Conservation (phyloP, 2,113 vertebrate genomes). For the Emydocephalus ijimae region DNA sequence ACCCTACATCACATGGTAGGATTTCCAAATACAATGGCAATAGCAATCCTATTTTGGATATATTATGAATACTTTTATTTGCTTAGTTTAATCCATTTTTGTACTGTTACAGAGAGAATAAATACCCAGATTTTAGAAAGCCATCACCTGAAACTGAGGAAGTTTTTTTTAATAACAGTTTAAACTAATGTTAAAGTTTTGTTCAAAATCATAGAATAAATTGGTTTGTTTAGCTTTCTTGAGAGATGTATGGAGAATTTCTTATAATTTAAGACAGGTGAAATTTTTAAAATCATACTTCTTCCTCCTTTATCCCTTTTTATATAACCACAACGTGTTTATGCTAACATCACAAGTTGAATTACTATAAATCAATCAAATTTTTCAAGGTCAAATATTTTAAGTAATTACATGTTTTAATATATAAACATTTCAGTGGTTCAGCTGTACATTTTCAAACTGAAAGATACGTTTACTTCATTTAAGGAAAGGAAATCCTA, state of each 20-base stretch:
- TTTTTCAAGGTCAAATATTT: slow-evolving; percentile 5
- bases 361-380: not conserved
- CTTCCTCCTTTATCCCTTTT: not conserved
- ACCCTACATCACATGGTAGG: not conserved
- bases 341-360: not conserved
- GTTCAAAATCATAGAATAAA: not conserved
- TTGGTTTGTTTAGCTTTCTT: not conserved
- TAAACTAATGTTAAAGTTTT: not conserved
- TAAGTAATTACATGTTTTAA: slow-evolving; percentile 24
- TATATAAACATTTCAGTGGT: slow-evolving; percentile 33
- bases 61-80: not conserved
- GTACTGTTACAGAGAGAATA: not conserved
- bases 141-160: not conserved
- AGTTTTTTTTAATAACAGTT: not conserved
- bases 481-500: slow-evolving; percentile 32
- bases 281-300: not conserved
- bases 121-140: slow-evolving; percentile 4
- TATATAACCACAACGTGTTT: not conserved
- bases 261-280: not conserved
- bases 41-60: not conserved
- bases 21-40: not conserved
- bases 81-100: not conserved
- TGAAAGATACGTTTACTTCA: slow-evolving; percentile 31
- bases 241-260: not conserved
- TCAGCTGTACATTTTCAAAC: slow-evolving; percentile 42